Base-by-base conservation (phyloP, 2,113 vertebrate genomes). In the Microcebus ravelobensis region DNA sequence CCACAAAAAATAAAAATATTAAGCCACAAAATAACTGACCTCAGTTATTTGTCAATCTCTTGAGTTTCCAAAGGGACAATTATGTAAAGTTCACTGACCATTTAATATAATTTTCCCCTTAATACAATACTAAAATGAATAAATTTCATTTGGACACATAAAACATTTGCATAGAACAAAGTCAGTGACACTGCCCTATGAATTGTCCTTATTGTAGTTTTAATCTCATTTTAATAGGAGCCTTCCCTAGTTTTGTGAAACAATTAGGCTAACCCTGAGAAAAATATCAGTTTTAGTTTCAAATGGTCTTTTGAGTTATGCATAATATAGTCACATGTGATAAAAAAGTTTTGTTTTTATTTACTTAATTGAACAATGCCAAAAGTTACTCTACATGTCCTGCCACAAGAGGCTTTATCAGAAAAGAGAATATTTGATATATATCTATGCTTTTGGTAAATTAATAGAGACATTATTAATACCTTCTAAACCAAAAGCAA, bases 111-210 rank as follows among this genome's bases (percentile, higher is more conserved):
- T 63, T 77, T 77, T 86, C 36, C 27, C 20, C 25, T 98, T 97
- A 97, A 97, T 81, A 97, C 87, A 96, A 96, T 96, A 98, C 57
- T 95, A 97, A 95, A 98, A 98, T 97, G 97, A 98, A 98, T 97
- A 98, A 50, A 90, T 97, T 97, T 97, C 96, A 97, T 98, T 97
- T 98, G 96, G 68, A 95, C 34, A 94, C 74, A 93, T 52, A 97
- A 8, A 57, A 87, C 74, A 97, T 42, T 42, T 95, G 76, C 79
- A 97, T 61, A 96, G 90, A 73, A 70, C 96, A 91, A 97, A 92
- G 94, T 96, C 97, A 97, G 86, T 92, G 55, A 95, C 29, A 45
- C 52, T 94, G 74, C 34, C 59, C 77, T 1, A 20, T 94, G 96
- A 97, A 96, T 97, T 94, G 97, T 87, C 25, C 31, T 31, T 45